A percentile compares a stretch with the other conserved stretches of the same genome.
These are phyloP conservation scores for Hydriomena furcata DNA, from an alignment of 2,888 invertebrate genomes.

Conservation along the genomic window DNA sequence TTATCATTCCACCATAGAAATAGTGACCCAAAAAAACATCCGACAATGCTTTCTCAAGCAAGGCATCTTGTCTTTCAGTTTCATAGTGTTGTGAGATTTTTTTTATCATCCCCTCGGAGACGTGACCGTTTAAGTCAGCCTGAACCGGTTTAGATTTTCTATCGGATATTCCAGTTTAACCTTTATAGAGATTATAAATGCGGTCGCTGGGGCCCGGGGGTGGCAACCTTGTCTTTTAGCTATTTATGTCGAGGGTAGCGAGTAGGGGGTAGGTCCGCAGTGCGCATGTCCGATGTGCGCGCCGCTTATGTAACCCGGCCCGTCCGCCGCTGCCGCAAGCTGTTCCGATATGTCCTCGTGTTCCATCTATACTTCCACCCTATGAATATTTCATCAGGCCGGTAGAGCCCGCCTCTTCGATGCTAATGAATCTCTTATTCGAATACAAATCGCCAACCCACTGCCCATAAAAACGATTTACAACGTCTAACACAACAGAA, in stretches of 20 bases:
- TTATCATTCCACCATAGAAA: not conserved
- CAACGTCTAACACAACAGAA: slow-evolving; percentile 25
- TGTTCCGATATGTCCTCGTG: slow-evolving; percentile 39
- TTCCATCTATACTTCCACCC: slow-evolving; percentile 39
- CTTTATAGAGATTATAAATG: slow-evolving; percentile 80
- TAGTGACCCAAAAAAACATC: slow-evolving; percentile 8
- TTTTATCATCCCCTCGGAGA: slow-evolving; percentile 41
- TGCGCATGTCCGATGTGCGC: slow-evolving; percentile 70
- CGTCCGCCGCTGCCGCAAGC: slow-evolving; percentile 46
- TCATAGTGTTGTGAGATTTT: slow-evolving; percentile 1
- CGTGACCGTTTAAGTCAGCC: slow-evolving; percentile 50
- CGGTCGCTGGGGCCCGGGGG: slow-evolving; percentile 74
- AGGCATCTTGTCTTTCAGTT: slow-evolving; percentile 5
- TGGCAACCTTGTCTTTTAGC: slow-evolving; percentile 82
- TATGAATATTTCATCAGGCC: slow-evolving; percentile 59
- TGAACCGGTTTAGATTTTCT: slow-evolving; percentile 68
- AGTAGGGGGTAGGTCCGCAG: slow-evolving; percentile 61
- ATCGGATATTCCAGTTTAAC: slow-evolving; percentile 77
- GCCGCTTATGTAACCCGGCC: slow-evolving; percentile 73
- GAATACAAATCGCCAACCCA: slow-evolving; percentile 26
- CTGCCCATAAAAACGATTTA: slow-evolving; percentile 22
- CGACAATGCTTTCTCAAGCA: not conserved
- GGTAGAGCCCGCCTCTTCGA: slow-evolving; percentile 39
- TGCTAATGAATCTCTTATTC: slow-evolving; percentile 43
- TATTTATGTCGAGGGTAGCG: slow-evolving; percentile 79